Base-by-base conservation (phyloP, 2,888 invertebrate species). In the Lithosia quadra region DNA sequence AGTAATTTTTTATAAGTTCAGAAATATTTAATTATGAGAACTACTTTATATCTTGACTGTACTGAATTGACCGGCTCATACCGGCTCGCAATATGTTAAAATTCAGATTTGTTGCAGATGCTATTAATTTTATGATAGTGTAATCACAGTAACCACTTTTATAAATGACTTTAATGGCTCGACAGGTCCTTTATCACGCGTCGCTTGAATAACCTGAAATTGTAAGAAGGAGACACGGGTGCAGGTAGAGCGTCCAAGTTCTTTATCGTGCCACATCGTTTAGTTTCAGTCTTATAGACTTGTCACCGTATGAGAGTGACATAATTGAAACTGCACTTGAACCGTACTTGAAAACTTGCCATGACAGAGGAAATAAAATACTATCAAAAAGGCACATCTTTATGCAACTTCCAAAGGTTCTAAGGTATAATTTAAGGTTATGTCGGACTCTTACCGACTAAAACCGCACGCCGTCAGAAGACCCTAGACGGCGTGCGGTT, bases 71-170 rank as follows among this genome's bases (percentile, higher is more conserved):
- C 67, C 24, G n/a, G 72, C 53, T 65, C 49, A 43, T 10, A 63
- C 67, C 24, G n/a, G 72, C 53, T 65, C 49, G 43, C 15, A 61
- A 55, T 57, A 72, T 68, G 64, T 68, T 79, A 62, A 76, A 76
- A 79, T 76, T 76, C 59, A 68, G 39, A 49, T 57, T 65, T 49
- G 24, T 55, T 49, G 56, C 55, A 34, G 61, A 43, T 43, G 43
- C 24, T 58, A 67, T 57, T 66, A 56, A 70, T 59, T 24, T 22
- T 60, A 22, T 15, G 22, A 15, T 60, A 22, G 9, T 39, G 5
- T 22, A 59, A 60, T 18, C 22, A 22, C 22, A 15, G 22, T 21
- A 22, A 36, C 36, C 22, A 36, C 2, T 2, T 0, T 22, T 36
- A 28, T 28, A 5, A 18, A 43, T 7, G 18, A 43, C 43, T 3